phyloP scores from a whole-genome alignment of 2,113 vertebrate species.

The Gadus macrocephalus region DNA sequence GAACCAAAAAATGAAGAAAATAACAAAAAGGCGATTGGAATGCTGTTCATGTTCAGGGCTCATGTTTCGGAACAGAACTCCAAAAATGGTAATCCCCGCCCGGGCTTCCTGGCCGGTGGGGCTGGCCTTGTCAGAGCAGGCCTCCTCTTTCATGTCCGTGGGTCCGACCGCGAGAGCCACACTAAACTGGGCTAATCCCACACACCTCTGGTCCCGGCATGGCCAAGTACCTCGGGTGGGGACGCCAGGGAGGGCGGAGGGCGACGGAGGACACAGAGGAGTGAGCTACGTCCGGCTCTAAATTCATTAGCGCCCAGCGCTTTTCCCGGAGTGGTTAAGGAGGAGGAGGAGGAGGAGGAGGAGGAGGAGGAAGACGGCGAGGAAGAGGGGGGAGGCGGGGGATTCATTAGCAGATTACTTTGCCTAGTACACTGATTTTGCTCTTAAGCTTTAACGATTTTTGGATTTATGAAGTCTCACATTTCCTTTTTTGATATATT shows the following conservation, averaged over 20 bases:
- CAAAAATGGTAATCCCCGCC: slow-evolving; percentile 33
- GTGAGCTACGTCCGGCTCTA: slow-evolving; percentile 1
- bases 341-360: not conserved
- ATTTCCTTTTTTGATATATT: too few species aligned
- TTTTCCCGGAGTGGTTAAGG: slow-evolving; percentile 2
- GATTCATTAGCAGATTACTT: too few species aligned
- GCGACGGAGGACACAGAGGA: not conserved
- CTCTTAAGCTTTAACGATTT: too few species aligned
- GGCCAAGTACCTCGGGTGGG: slow-evolving; percentile 9
- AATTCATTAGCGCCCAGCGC: slow-evolving; percentile 10
- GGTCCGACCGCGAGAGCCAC: slow-evolving; percentile 35
- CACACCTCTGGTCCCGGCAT: slow-evolving; percentile 4
- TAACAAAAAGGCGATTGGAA: slow-evolving; percentile 16
- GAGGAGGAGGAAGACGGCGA: too few species aligned
- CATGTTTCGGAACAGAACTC: not conserved
- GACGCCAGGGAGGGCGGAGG: slow-evolving; percentile 3
- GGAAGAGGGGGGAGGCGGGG: too few species aligned
- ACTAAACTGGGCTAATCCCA: slow-evolving; percentile 46
- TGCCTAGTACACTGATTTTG: too few species aligned
- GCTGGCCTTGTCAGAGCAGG: slow-evolving; percentile 30
- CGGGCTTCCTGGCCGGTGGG: slow-evolving; percentile 13
- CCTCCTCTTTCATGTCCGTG: slow-evolving; percentile 31
- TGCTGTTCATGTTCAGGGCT: slow-evolving; percentile 8
- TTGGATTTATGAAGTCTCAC: too few species aligned
- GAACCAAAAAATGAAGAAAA: not conserved